Base-by-base conservation (phyloP, 2,113 vertebrate genomes). In the Callipepla californica region DNA sequence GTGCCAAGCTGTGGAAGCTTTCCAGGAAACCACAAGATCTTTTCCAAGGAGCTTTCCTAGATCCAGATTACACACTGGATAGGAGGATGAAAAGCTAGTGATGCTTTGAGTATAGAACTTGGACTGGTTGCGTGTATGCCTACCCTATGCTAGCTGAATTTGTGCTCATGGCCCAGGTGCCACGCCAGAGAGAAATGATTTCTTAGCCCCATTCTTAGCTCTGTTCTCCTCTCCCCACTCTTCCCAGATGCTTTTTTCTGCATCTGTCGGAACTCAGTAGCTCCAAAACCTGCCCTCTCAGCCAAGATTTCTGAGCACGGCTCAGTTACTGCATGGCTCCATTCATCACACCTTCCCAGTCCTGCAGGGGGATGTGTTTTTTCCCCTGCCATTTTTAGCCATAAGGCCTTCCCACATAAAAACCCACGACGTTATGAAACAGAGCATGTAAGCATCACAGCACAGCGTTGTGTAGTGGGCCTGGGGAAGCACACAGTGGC, bases 381-480 rank as follows among this genome's bases (percentile, higher is more conserved):
- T 80, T 85, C 32, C 55, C 23, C 38, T 32, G 7, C 20, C 38
- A 3, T 36, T 85, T n/a, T 70, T 50, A 69, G 32, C 36, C n/a
- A 40, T 40, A 51, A 18, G 7, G 51, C 18, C 17, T 76, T 85
- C 23, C 34, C 44, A 48, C n/a, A 9, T 2, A 5, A 26, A 40
- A 47, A 80, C 38, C 28, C 21, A 22, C 26, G 19, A 13, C 15
- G 1, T 36, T 85, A 57, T n/a, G 19, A 40, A 21, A 22, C 57
- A 42, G 26, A 69, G 18, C 13, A 10, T 0, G 30, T n/a, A 55
- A 32, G 25, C 2, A 0, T 26, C 4, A 13, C 6, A 0, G 32
- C 2, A 19, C 48, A 23, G 47, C 47, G 7, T 28, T 1, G 10
- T 11, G 44, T 7, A 13, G 17, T 5, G n/a, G 12, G 50, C 38